Base-by-base conservation (phyloP, 2,888 invertebrate genomes). In the Rhagophthalmus giganteus region DNA sequence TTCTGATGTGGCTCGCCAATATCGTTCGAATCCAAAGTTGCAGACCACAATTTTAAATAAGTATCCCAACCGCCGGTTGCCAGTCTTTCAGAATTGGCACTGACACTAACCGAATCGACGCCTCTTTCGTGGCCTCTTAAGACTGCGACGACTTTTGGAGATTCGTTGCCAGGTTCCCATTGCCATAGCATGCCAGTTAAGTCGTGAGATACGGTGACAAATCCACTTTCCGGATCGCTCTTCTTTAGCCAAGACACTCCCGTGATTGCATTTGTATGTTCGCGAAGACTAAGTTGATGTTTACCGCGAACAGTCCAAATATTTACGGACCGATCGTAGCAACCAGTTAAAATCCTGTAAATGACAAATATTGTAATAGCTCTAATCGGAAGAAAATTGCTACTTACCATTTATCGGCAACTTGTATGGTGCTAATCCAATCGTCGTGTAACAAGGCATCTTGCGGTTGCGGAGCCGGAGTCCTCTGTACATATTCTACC, bases 391-490 rank as follows among this genome's bases (percentile, higher is more conserved):
- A 9, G 13, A 38, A 14, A 5, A 25, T 27, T 25, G 12, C 10
- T 12, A 52, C 54, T 64, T 68, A 86, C 87, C 88, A 90, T 68
- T 84, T 83, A 27, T 80, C 81, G 54, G 79, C 76, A 27, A 84
- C 80, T 62, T 88, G 85, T 0, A 95, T 86, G 30, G 91, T 84
- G 11, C 94, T 88, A n/a, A 98, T 94, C 98, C 98, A 99, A 71
- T 99, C 98, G 75, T 97, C 94, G 67, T 97, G 96, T 72, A 92
- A 81, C 58, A 98, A 78, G 70, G 93, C 92, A 72, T 95, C 90
- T 69, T 93, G 86, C 0, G 97, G 96, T 66, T 90, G 84, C 0
- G 98, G 98, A 0, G 96, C 88, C 7, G 95, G 92, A 61, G 88
- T 87, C 61, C 90, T 84, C 70, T 93, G 90, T 12, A 97, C 78